Conservation (phyloP, 2,797 vertebrate genomes). For the Epinephelus malabaricus region DNA sequence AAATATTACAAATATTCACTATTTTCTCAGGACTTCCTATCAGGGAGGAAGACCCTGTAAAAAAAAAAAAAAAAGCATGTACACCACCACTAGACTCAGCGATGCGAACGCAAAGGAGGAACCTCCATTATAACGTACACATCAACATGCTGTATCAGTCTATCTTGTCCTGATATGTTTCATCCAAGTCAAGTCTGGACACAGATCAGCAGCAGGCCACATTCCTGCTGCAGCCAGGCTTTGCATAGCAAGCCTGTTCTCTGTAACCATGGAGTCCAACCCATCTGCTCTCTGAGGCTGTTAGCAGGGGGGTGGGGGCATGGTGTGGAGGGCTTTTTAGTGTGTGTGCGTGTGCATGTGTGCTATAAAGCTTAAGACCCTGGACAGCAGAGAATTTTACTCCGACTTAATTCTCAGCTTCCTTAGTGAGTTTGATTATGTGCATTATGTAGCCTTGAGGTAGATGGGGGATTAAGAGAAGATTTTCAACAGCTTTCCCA, state of each 20-base stretch:
- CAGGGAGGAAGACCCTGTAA: neutral
- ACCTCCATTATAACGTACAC: neutral
- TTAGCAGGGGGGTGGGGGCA: conserved; percentile 30
- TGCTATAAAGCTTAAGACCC: conserved; percentile 52
- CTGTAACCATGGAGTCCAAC: conserved; percentile 68
- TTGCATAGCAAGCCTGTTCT: conserved; percentile 61
- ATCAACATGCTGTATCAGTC: neutral
- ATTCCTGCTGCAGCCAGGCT: conserved; percentile 57
- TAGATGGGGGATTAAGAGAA: conserved; percentile 79
- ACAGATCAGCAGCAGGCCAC: conserved; percentile 48
- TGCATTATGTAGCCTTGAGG: conserved; percentile 70
- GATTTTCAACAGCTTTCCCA: conserved; percentile 75
- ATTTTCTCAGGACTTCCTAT: neutral
- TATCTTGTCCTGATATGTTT: conserved; percentile 16
- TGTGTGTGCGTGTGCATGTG: conserved; percentile 25
- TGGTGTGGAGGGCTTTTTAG: neutral
- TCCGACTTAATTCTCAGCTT: conserved; percentile 73
- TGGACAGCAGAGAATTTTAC: conserved; percentile 57
- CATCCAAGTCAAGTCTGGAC: conserved; percentile 56
- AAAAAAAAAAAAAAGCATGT: too few species aligned
- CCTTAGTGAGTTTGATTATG: conserved; percentile 65
- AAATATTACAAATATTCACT: neutral
- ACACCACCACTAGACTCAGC: neutral
- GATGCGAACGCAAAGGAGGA: neutral
- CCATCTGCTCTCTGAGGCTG: conserved; percentile 65